Evolutionary conservation across 2,113 vertebrate species (phyloP), one percentile per base, ranked within the genome.

Genomic region (Xiphorhynchus elegans): DNA sequence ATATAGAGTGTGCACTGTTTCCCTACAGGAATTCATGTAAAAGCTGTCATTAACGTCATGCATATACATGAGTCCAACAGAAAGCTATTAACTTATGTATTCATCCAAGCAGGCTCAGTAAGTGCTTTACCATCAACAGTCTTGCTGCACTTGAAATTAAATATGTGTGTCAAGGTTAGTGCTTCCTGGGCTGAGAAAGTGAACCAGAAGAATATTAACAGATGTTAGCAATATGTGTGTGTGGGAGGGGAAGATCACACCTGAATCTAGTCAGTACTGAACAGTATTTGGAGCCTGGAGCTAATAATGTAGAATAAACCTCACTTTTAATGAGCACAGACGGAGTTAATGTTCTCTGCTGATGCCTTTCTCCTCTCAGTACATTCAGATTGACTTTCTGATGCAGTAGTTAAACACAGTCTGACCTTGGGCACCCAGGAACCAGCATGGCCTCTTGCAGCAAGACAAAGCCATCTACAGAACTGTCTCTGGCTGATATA

Each of bases 11-110:
- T 49, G 29, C 42, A 60, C 40, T 49, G 67, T 49, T 84, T 84
- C 81, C 84, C 76, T 90, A 52, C 64, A 96, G 92, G 89, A 91
- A 90, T 67, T 89, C 50, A 90, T 92, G 81, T 81, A 95, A 87
- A 95, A 97, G 73, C 70, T 88, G 89, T 95, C 87, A 89, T 92
- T 96, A 97, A 92, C 84, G 76, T 81, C 91, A 97, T 94, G 73
- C 77, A 89, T 93, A 93, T 90, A 93, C 95, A 94, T 79, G 93
- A 97, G 76, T 82, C 91, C 75, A 93, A 93, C 68, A 69, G 74
- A 94, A 88, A 96, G 75, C 67, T 60, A 92, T 92, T 86, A 88
- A 83, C 93, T 96, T 82, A 86, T 59, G 50, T 55, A 81, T 89
- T 95, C 89, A 85, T 78, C 93, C 78, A 87, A 50, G 47, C 67